Evolutionary conservation across 53 echinoderm and acorn worm genomes (phyloP), one percentile per base, ranked within the genome.

Genomic region (Patiria pectinifera): DNA sequence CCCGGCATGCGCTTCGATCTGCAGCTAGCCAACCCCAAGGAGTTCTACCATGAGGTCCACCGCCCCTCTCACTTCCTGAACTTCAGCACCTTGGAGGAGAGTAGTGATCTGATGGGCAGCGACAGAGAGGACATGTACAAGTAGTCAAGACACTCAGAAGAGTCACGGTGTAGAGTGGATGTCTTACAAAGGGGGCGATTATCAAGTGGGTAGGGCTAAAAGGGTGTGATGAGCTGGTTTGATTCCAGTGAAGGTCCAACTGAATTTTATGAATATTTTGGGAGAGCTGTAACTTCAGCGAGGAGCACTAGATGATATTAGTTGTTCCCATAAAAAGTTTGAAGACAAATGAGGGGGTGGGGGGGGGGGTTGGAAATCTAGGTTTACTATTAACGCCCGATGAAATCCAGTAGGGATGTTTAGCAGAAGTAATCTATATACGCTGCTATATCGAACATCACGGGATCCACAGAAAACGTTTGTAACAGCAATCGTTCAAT

Each of bases 41-140:
- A 97, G 90, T 99, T 99, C 92, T 99, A 99, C 94, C 99, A 99
- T 61, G 99, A 99, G 95, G 99, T 99, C 10, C 99, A 99, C 83
- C 91, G 99, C 19, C 99, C 99, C 11, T 99, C 97, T 62, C 97
- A 97, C 85, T 97, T 99, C 97, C 89, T 99, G 74, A 96, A 99
- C 94, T 99, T 99, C 83, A 94, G 95, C 69, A 83, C 99, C 21
- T 76, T 99, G 62, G 99, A 99, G 85, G 99, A 99, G 59, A 91
- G 85, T 26, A 93, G 94, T 23, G 93, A 93, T 74, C 86, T 96
- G 80, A 88, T 93, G 84, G 95, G 96, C 71, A 99, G 97, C 69
- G 99, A 99, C 91, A 80, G 99, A 62, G 99, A 99, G 75, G 99
- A 99, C 78, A 89, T 97, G 87, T 99, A 94, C 94, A 92, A 95